Base-by-base conservation (phyloP, 1,140 invertebrate genomes). In the Rhynchophorus ferrugineus region DNA sequence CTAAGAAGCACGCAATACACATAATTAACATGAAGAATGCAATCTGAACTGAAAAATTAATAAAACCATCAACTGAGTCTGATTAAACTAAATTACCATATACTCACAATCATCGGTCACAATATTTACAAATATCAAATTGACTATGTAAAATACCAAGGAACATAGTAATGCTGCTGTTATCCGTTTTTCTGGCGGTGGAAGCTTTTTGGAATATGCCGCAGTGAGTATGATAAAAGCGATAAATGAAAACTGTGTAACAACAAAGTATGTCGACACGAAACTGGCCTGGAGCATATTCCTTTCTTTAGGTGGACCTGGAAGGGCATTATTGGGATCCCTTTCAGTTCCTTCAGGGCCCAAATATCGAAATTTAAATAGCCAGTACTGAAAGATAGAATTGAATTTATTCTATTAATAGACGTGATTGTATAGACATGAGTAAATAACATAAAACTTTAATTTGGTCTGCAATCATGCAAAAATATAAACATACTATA, bases 101-200 rank as follows among this genome's bases (percentile, higher is more conserved):
- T 29, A 58, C 59, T 61, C 52, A 61, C 59, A 54, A 11, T 17
- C 20, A 43, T 58, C 57, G 13, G 56, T 58, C 18, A 54, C 24
- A 8, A 61, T 36, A 34, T 56, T 37, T 18, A 53, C 54, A 14
- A 61, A 58, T n/a, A 56, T 33, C 34, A 51, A 44, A 44, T 49
- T 54, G 19, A 61, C 39, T 14, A 18, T 21, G 35, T 59, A 61
- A 41, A 61, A 48, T 8, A 58, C 44, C 18, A 56, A 35, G 11
- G 44, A 42, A 14, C 46, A 49, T 34, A 43, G 24, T 6, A 60
- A 36, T n/a, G 50, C 38, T 8, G 37, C 48, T 13, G 37, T 49
- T 9, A 56, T 55, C 13, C 58, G 37, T 38, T 57, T 60, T 11
- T 54, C 48, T 11, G 56, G 41, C 6, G 49, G 45, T 21, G 49